Base-by-base conservation (phyloP, 2,888 invertebrate genomes). In the Strigamia maritima region DNA sequence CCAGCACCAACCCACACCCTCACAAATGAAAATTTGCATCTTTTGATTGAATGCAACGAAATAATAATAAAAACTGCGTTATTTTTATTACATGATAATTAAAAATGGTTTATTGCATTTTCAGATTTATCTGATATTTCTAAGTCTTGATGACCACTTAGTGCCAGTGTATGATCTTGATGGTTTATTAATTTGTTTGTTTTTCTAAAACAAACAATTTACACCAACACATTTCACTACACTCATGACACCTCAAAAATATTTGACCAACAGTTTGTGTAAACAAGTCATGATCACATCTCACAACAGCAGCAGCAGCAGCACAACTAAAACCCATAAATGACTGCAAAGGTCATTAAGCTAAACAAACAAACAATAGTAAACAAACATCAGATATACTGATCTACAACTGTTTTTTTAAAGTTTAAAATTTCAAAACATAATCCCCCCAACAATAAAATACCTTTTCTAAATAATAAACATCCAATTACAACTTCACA, bases 101-200 rank as follows among this genome's bases (percentile, higher is more conserved):
- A 54, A 19, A 54, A 4, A 19, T 22, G 6, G 19, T 54, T 54
- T 19, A 19, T 54, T 54, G 19, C 8, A 54, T 2, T 0, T 2
- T 1, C 19, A 54, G 19, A 22, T 54, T 54, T 16, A 54, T 54
- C 19, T 19, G 54, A 19, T 14, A 8, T 44, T 22, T 22, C 54
- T 19, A 16, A n/a, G n/a, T 54, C 54, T 54, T 54, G 54, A 19
- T 54, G 54, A 19, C n/a, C 54, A 19, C n/a, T 35, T 44, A 16
- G 12, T n/a, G n/a, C 44, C 44, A 19, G 8, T 16, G 54, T 54
- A 8, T 54, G 16, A 19, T 54, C 54, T 19, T 19, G 54, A 54
- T 54, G 54, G 54, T 19, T 54, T 54, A 54, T 54, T 54, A 54
- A 54, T 54, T 54, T 54, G 54, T 54, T 54, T 54, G 54, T 54